Evolutionary conservation across 2,888 invertebrate genomes (phyloP).

Genomic region (Sesamia inferens): DNA sequence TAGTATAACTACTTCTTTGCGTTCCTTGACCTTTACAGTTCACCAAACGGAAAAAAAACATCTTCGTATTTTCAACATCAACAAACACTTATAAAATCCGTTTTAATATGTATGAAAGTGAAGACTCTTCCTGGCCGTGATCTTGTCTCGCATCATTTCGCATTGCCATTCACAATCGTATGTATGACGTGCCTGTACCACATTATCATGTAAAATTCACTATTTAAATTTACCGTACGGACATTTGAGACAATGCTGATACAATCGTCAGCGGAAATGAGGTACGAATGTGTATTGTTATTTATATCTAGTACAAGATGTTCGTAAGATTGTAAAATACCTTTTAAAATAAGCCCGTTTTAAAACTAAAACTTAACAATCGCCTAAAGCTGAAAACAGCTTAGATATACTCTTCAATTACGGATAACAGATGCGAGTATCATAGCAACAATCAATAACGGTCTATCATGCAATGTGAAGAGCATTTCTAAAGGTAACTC

Average conservation of each 20-base stretch:
- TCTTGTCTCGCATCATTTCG: constrained; percentile 51
- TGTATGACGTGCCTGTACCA: constrained; percentile 46
- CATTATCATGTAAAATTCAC: constrained; percentile 52
- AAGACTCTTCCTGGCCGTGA: constrained; percentile 42
- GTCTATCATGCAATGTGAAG: neutral
- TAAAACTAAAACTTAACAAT: too few species aligned
- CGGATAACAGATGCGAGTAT: neutral
- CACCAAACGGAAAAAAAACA: constrained; percentile 2
- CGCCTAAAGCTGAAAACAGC: neutral
- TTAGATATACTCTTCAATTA: neutral
- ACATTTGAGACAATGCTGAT: constrained; percentile 26
- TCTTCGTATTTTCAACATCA: neutral
- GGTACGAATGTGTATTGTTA: neutral
- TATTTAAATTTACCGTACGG: constrained; percentile 48
- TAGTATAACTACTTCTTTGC: neutral
- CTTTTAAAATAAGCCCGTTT: neutral
- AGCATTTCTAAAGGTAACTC: constrained; percentile 3
- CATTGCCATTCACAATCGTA: constrained; percentile 36
- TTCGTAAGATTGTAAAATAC: neutral
- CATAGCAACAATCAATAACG: constrained; percentile 4
- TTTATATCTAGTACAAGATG: neutral
- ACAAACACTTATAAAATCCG: constrained; percentile 4
- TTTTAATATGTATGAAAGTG: constrained; percentile 42
- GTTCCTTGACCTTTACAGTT: neutral
- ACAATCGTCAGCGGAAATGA: constrained; percentile 36